Percentiles rank a stretch among this genome's conserved stretches.
Evolutionary conservation across 2,888 invertebrate genomes (phyloP).

Genomic region (Eumerus sabulonum): DNA sequence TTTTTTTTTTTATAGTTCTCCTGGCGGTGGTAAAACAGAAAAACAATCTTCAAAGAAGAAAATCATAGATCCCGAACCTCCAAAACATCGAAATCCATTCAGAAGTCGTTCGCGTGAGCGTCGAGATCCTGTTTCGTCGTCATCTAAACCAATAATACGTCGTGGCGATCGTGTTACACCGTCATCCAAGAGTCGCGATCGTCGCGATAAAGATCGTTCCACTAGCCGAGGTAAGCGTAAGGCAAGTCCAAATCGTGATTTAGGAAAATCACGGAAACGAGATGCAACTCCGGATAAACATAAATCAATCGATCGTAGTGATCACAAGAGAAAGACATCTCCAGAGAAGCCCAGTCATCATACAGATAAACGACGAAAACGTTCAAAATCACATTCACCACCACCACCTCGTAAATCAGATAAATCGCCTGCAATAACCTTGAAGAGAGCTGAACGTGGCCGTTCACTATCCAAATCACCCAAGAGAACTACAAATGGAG

Average conservation of each 20-base stretch:
- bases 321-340: conserved; percentile 51
- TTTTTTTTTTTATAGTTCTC: conserved; percentile 71
- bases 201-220: conserved; percentile 21
- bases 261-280: conserved; percentile 39
- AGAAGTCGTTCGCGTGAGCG: conserved; percentile 75
- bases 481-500: conserved; percentile 24
- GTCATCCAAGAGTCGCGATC: conserved; percentile 50
- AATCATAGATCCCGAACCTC: conserved; percentile 28
- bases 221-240: conserved; percentile 36
- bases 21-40: conserved; percentile 51
- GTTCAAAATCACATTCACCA: conserved; percentile 50
- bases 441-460: conserved; percentile 2
- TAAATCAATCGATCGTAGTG: conserved; percentile 42
- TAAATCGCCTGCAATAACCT: conserved; percentile 13
- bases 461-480: conserved; percentile 52
- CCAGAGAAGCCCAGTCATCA: conserved; percentile 22
- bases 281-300: conserved; percentile 28
- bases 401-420: conserved; percentile 63
- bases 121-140: conserved; percentile 57
- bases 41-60: conserved; percentile 64
- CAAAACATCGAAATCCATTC: conserved; percentile 71
- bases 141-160: conserved; percentile 61
- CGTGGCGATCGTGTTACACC: conserved; percentile 70
- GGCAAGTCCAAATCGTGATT: conserved; percentile 48
- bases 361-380: conserved; percentile 32